phyloP scores from a whole-genome alignment of 2,888 invertebrate species.

The Drosophila tanythrix region DNA sequence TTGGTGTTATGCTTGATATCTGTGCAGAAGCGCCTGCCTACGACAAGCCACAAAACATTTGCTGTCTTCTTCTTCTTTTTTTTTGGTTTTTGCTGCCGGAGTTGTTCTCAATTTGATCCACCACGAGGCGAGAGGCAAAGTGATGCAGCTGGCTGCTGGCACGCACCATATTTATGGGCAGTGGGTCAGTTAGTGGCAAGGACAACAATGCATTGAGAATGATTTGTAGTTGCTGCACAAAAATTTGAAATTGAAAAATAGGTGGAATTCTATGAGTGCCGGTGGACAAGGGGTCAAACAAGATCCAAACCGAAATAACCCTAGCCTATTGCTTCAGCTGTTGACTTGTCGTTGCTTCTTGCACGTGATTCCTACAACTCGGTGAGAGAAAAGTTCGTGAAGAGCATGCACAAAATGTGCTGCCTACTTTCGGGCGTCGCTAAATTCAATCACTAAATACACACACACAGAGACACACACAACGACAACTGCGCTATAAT shows the following conservation, averaged over 20 bases:
- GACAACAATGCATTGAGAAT: conserved; percentile 58
- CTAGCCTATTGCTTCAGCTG: conserved; percentile 22
- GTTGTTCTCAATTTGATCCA: conserved; percentile 62
- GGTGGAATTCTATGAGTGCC: conserved; percentile 80
- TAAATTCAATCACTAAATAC: conserved; percentile 5
- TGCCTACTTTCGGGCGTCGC: conserved; percentile 50
- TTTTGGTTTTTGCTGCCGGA: conserved; percentile 24
- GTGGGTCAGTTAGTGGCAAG: conserved; percentile 71
- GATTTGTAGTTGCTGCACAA: conserved; percentile 74
- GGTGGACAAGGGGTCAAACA: conserved; percentile 51
- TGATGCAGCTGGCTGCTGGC: conserved; percentile 52
- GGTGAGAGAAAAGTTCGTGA: conserved; percentile 32
- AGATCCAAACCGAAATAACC: conserved; percentile 12
- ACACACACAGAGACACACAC: neutral
- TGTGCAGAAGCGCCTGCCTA: conserved; percentile 46
- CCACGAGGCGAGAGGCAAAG: conserved; percentile 14
- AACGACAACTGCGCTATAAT: conserved; percentile 39
- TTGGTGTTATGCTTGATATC: conserved; percentile 29
- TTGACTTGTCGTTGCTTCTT: conserved; percentile 21
- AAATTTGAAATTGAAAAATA: conserved; percentile 81
- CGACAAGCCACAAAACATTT: conserved; percentile 68
- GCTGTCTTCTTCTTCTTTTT: conserved; percentile 22
- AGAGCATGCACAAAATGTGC: conserved; percentile 35
- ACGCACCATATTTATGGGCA: conserved; percentile 79
- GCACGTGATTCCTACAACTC: conserved; percentile 11